Conservation (phyloP, 2,888 invertebrate genomes). For the Netelia virgata region DNA sequence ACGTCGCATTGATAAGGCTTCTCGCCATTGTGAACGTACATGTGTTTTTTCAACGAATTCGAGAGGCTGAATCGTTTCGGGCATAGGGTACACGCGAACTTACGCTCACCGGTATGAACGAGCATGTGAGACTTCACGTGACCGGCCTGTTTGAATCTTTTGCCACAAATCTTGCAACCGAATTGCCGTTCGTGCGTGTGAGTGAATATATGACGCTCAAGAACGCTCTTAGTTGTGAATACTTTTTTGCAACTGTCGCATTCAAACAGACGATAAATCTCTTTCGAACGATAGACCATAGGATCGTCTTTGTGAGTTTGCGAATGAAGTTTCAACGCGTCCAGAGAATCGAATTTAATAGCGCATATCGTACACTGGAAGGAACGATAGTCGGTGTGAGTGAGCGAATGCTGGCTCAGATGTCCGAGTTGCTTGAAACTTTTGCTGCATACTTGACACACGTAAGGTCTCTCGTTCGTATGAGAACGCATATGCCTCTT, state of each 20-base stretch:
- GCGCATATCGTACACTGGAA: conserved; percentile 76
- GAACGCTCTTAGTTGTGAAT: conserved; percentile 85
- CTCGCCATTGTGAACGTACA: conserved; percentile 83
- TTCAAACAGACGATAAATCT: conserved; percentile 77
- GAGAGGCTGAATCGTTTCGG: conserved; percentile 86
- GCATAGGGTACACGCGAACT: conserved; percentile 86
- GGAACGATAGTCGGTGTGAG: conserved; percentile 78
- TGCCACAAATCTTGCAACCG: conserved; percentile 85
- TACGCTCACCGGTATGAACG: conserved; percentile 86
- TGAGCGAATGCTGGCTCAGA: conserved; percentile 78
- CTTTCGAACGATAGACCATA: conserved; percentile 46
- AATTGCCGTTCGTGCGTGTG: conserved; percentile 84
- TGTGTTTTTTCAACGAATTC: conserved; percentile 84
- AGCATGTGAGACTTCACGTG: conserved; percentile 85
- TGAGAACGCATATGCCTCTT: conserved; percentile 80
- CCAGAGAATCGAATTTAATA: conserved; percentile 75
- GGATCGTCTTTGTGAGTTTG: conserved; percentile 71
- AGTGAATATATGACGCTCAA: conserved; percentile 86
- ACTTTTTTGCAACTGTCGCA: conserved; percentile 86
- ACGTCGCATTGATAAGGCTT: conserved; percentile 81
- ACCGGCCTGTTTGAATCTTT: conserved; percentile 85
- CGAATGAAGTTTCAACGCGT: conserved; percentile 75
- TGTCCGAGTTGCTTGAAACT: conserved; percentile 80
- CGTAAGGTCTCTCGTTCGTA: conserved; percentile 79
- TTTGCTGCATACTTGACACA: conserved; percentile 78